phyloP scores from a whole-genome alignment of 2,113 vertebrate species.

The Craseonycteris thonglongyai region DNA sequence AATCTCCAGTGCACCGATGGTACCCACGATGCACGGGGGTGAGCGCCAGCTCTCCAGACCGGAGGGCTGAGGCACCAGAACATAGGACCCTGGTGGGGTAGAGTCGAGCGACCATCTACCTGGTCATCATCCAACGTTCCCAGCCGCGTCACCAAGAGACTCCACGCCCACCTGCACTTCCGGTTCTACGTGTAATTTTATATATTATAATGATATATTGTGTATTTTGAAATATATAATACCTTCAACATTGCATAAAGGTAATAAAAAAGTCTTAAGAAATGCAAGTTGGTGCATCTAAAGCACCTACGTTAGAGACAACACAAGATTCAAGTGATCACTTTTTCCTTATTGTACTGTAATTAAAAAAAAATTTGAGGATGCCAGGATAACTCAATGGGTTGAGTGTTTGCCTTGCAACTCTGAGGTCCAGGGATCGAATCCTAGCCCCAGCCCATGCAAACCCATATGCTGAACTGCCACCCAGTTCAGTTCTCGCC shows the following conservation, averaged over 20 bases:
- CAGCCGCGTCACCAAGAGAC: rapidly evolving
- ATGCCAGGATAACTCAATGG: too few relatives aligned
- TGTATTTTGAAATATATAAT: neutral
- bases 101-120: rapidly evolving
- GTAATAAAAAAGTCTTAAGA: neutral
- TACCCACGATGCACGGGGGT: rapidly evolving
- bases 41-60: rapidly evolving
- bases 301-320: neutral
- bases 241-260: neutral
- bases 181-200: constrained; percentile 30
- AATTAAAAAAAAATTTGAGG: too few relatives aligned
- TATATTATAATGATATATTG: neutral
- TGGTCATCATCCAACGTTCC: rapidly evolving
- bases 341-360: neutral
- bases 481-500: too few relatives aligned
- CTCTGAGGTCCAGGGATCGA: too few relatives aligned
- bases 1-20: neutral
- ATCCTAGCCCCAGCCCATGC: too few relatives aligned
- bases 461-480: too few relatives aligned
- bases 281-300: neutral
- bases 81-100: rapidly evolving
- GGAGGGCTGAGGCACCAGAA: rapidly evolving
- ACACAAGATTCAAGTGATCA: neutral
- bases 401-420: too few relatives aligned
- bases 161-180: neutral